These are phyloP conservation scores for Eucidaris tribuloides DNA, from an alignment of 35 echinoderm and acorn worm species.

Conservation along the genomic window DNA sequence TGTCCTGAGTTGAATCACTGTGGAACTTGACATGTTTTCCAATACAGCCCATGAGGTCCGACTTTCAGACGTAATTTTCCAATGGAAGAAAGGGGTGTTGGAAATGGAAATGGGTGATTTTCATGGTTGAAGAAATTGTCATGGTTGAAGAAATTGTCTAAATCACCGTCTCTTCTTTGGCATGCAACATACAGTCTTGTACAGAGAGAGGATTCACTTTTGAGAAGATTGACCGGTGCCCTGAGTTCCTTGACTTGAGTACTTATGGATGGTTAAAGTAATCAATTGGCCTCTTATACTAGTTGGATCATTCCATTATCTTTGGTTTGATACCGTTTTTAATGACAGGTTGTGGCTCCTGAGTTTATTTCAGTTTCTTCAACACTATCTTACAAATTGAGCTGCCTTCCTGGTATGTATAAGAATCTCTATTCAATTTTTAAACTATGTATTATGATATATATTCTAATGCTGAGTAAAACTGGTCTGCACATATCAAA, in stretches of 20 bases:
- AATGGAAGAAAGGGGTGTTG: neutral
- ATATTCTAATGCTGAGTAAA: too few relatives aligned
- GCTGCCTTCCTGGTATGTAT: too few relatives aligned
- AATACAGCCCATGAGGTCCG: conserved; percentile 6
- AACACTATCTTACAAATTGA: too few relatives aligned
- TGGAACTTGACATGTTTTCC: neutral
- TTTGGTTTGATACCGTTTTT: too few relatives aligned
- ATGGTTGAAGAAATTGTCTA: neutral
- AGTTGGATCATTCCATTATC: too few relatives aligned
- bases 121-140: neutral
- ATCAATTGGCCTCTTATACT: too few relatives aligned
- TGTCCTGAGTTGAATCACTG: neutral
- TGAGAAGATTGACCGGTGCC: neutral
- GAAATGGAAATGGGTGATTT: neutral
- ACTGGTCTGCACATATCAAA: too few relatives aligned
- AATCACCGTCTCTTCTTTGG: neutral
- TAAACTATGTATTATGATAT: too few relatives aligned
- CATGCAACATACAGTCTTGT: neutral
- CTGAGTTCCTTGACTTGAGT: neutral
- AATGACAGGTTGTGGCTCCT: too few relatives aligned
- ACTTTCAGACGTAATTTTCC: neutral
- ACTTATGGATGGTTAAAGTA: too few relatives aligned
- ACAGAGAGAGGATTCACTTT: neutral
- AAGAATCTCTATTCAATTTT: too few relatives aligned
- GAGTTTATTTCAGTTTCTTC: too few relatives aligned